Conservation (phyloP, 2,797 vertebrate species). For the Menidia menidia region DNA sequence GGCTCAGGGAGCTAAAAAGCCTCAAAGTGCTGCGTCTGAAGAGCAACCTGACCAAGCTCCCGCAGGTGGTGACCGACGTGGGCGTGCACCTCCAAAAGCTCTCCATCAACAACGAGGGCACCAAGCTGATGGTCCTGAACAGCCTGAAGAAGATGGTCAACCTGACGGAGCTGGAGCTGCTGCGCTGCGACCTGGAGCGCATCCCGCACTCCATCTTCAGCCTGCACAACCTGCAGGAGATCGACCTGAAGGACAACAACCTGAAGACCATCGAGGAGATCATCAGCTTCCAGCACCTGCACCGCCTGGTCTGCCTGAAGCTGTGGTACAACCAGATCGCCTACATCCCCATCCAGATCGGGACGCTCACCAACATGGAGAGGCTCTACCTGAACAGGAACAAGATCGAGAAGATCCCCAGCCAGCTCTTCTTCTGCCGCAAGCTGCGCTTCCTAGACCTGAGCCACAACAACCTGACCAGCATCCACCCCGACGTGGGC, state of each 20-base stretch:
- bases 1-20: conserved; percentile 93
- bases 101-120: conserved; percentile 97
- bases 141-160: conserved; percentile 99
- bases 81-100: conserved; percentile 97
- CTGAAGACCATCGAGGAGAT: conserved; percentile 99
- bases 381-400: conserved; percentile 96
- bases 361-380: conserved; percentile 93
- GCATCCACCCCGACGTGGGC: conserved; percentile 90
- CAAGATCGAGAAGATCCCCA: conserved; percentile 96
- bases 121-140: conserved; percentile 98
- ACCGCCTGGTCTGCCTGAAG: conserved; percentile 92
- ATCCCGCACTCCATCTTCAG: conserved; percentile 99
- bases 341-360: conserved; percentile 97
- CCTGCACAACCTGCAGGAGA: conserved; percentile 95
- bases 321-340: conserved; percentile 99
- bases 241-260: conserved; percentile 99
- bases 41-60: conserved; percentile 97
- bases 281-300: conserved; percentile 98
- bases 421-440: conserved; percentile 95
- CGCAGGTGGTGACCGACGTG: conserved; percentile 96
- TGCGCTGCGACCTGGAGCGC: conserved; percentile 95
- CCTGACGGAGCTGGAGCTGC: conserved; percentile 93
- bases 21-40: conserved; percentile 95
- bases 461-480: conserved; percentile 95
- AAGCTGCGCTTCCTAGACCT: conserved; percentile 95